A percentile compares a stretch with the other conserved stretches of the same genome.
phyloP scores from a whole-genome alignment of 92 coral and sea anemone genomes.

The Muricea muricata region DNA sequence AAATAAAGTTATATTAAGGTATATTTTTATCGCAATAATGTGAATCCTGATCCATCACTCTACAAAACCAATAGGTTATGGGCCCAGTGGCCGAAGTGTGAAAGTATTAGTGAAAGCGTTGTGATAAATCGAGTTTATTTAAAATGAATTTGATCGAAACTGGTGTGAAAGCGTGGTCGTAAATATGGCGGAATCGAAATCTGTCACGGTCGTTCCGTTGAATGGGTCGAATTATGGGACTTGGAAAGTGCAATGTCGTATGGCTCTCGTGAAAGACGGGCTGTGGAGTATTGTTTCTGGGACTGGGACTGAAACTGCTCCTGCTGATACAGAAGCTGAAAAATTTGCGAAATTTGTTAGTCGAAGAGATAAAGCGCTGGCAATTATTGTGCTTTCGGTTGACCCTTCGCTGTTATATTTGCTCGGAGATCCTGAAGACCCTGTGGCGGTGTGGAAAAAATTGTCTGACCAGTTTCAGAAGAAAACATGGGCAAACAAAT shows the following conservation, averaged over 20 bases:
- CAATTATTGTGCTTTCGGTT: slow-evolving; percentile 56
- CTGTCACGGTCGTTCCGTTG: slow-evolving; percentile 57
- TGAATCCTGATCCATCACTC: background rate
- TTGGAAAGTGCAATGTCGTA: slow-evolving; percentile 68
- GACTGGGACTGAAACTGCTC: slow-evolving; percentile 61
- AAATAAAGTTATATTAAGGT: too few species aligned
- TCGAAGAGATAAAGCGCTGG: slow-evolving; percentile 56
- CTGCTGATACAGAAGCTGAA: slow-evolving; percentile 55
- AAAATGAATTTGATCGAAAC: background rate
- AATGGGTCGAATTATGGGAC: slow-evolving; percentile 63
- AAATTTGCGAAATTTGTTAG: slow-evolving; percentile 39
- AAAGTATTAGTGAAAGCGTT: background rate
- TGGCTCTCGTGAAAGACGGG: slow-evolving; percentile 64
- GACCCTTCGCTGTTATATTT: slow-evolving; percentile 63
- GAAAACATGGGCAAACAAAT: slow-evolving; percentile 66
- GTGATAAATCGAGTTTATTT: background rate
- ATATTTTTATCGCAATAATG: too few species aligned
- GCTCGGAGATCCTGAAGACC: slow-evolving; percentile 68
- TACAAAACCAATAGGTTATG: background rate
- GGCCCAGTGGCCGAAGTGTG: slow-evolving; percentile 1
- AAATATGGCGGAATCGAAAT: slow-evolving; percentile 18
- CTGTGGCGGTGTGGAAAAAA: slow-evolving; percentile 60
- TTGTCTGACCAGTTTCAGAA: slow-evolving; percentile 65
- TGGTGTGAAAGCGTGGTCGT: background rate
- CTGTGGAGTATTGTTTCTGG: slow-evolving; percentile 64